Evolutionary conservation across 2,113 vertebrate genomes (phyloP), one percentile per base, ranked within the genome.

Genomic region (Gnathonemus echidnorhynchus): DNA sequence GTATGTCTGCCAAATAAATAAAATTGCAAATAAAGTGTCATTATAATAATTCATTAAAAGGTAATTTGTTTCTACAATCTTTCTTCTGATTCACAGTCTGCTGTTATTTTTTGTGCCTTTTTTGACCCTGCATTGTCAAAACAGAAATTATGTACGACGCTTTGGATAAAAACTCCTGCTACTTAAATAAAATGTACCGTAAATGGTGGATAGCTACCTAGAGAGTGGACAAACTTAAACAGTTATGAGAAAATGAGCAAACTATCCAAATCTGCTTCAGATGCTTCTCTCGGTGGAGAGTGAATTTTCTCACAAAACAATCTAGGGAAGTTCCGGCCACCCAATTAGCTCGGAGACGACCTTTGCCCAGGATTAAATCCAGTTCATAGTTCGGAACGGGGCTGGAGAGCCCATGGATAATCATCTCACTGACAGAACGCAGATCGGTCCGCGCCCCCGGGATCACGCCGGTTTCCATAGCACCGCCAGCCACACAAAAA

Each of bases 321-420:
- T 89, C 88, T 53, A n/a, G 21, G 31, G 17, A 5, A 53, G 3
- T 31, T 42, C 9, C 27, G 49, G 27, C 24, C 70, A 83, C 31
- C 48, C 83, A 50, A 83, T 89, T 89, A 89, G 49, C 70, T 89
- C n/a, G 45, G 48, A 83, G 77, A 83, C 39, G 88, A 89, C 88
- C 88, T 89, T 84, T 45, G 88, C 21, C 35, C 74, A 84, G 46
- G 49, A 83, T 84, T 53, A 56, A 56, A 80, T 84, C 88, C 88
- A 53, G 74, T 77, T 83, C 74, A 89, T 89, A 31, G 42, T 80
- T 48, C 31, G 53, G n/a, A 84, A 83, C 7, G 49, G 49, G 74
- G 19, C 21, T 42, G 21, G 49, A 56, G 49, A 89, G 48, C 45
- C 21, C 49, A 50, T 9, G 80, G 48, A 80, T 50, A 53, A 52